A percentile compares a stretch with the other conserved stretches of the same genome.
phyloP scores from a whole-genome alignment of 2,113 vertebrate species.

The Nannobrachium achirus region DNA sequence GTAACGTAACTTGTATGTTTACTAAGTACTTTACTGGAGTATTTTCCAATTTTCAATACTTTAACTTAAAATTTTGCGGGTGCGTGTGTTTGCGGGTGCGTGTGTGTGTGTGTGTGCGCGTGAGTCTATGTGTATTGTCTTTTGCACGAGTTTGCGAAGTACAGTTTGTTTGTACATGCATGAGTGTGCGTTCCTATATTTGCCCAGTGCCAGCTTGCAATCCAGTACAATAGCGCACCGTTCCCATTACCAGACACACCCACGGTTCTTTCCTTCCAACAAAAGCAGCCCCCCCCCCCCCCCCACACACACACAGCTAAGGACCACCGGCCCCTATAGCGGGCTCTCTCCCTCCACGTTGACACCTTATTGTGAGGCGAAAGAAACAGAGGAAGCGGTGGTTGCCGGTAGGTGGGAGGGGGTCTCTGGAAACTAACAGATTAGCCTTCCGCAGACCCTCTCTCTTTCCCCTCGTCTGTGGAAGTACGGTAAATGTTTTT shows the following conservation, averaged over 20 bases:
- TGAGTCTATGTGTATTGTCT: not conserved
- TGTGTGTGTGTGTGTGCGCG: not conserved
- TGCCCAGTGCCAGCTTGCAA: not conserved
- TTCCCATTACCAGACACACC: conserved; percentile 11
- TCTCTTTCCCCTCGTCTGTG: too few relatives aligned
- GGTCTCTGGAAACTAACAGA: not conserved
- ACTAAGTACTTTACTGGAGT: too few relatives aligned
- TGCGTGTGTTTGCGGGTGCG: conserved; percentile 16
- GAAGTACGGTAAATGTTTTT: too few relatives aligned
- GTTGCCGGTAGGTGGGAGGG: too few relatives aligned
- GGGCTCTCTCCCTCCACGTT: conserved; percentile 35
- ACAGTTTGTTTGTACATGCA: not conserved
- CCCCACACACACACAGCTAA: not conserved
- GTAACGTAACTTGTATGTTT: too few relatives aligned
- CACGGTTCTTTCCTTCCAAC: conserved; percentile 8
- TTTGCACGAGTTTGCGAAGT: too few relatives aligned
- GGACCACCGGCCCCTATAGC: conserved; percentile 9
- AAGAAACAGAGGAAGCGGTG: conserved; percentile 54
- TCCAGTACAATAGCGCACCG: conserved; percentile 2
- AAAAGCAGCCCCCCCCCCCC: not conserved
- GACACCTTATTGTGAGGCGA: conserved; percentile 55
- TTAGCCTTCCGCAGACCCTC: too few relatives aligned
- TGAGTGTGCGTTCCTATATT: not conserved
- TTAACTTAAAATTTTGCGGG: too few relatives aligned
- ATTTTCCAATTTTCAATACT: too few relatives aligned